Evolutionary conservation across 2,113 vertebrate genomes (phyloP).

Genomic region (Sander lucioperca): DNA sequence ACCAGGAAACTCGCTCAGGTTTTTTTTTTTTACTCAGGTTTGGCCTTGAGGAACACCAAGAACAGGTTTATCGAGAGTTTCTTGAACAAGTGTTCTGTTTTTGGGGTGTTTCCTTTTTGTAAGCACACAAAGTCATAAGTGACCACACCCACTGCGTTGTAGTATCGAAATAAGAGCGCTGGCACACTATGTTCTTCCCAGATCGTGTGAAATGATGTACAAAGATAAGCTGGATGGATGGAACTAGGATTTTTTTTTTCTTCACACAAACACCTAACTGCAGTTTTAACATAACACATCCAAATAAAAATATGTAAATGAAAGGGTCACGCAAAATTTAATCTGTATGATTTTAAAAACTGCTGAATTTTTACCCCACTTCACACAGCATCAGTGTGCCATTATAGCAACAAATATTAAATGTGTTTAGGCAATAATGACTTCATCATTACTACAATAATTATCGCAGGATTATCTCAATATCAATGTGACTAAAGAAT

Average conservation of each 20-base stretch:
- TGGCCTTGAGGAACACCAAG: constrained; percentile 32
- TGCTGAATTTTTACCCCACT: neutral
- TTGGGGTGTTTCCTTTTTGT: constrained; percentile 37
- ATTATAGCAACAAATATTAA: neutral
- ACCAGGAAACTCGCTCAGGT: constrained; percentile 13
- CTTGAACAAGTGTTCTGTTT: constrained; percentile 26
- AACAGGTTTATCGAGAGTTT: constrained; percentile 74
- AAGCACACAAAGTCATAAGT: constrained; percentile 10
- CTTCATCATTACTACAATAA: neutral
- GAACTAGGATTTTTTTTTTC: neutral
- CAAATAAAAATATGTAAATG: neutral
- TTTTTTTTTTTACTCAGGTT: constrained; percentile 49
- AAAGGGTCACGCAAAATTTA: no score
- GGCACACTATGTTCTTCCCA: neutral
- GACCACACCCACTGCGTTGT: constrained; percentile 60
- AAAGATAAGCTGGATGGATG: neutral
- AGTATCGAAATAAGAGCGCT: neutral
- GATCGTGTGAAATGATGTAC: neutral
- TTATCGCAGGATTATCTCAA: neutral
- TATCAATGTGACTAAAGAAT: neutral
- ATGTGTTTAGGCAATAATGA: neutral
- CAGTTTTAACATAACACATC: neutral
- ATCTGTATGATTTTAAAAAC: neutral
- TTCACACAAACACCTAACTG: neutral
- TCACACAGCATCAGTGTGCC: neutral